A percentile compares a stretch with the other conserved stretches of the same genome.
Evolutionary conservation across 2,888 invertebrate genomes (phyloP).

Genomic region (Druceiella hillmani): DNA sequence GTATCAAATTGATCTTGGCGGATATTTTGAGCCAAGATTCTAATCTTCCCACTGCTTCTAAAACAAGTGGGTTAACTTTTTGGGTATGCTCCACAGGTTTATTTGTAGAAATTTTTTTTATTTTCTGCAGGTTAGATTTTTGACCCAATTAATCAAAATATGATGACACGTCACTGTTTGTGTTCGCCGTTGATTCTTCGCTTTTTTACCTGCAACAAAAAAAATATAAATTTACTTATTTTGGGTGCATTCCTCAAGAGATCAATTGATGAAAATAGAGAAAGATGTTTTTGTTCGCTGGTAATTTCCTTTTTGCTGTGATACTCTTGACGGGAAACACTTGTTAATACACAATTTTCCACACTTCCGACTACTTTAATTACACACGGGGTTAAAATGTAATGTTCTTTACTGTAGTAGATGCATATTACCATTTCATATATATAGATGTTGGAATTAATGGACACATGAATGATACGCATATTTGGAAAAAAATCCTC

Average conservation of each 20-base stretch:
- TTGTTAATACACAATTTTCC: no score
- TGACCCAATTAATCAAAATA: slow-evolving; percentile 26
- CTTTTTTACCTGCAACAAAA: slow-evolving; percentile 24
- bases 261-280: slow-evolving; percentile 26
- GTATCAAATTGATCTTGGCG: slow-evolving; percentile 26
- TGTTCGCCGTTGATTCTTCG: slow-evolving; percentile 23
- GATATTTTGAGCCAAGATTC: slow-evolving; percentile 18
- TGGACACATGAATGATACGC: slow-evolving; percentile 17
- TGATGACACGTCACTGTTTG: slow-evolving; percentile 25
- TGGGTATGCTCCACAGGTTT: slow-evolving; percentile 24
- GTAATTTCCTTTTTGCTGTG: slow-evolving; percentile 28
- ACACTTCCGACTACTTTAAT: slow-evolving; percentile 26
- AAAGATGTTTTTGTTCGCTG: slow-evolving; percentile 27
- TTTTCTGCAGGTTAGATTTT: slow-evolving; percentile 23
- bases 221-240: slow-evolving; percentile 24
- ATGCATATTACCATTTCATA: slow-evolving; percentile 22
- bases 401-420: slow-evolving; percentile 21
- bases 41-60: slow-evolving; percentile 20
- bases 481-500: slow-evolving; percentile 4
- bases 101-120: slow-evolving; percentile 25
- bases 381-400: slow-evolving; percentile 26
- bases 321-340: slow-evolving; percentile 29
- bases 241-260: slow-evolving; percentile 24
- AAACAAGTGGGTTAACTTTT: slow-evolving; percentile 26
- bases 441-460: slow-evolving; percentile 22